Conservation (phyloP, 1,140 invertebrate genomes). For the Hylaeus volcanicus region DNA sequence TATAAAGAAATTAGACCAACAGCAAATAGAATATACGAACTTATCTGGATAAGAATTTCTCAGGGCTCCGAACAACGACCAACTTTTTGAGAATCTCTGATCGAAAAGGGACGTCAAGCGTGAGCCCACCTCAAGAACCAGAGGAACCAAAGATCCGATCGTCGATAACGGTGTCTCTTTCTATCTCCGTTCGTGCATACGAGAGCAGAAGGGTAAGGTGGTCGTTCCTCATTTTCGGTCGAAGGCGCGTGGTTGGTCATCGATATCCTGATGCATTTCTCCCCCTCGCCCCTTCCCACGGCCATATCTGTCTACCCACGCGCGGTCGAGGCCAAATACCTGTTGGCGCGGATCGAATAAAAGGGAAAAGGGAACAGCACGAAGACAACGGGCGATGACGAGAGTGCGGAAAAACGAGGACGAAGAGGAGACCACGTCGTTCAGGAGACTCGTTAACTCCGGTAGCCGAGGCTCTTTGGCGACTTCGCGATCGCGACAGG, state of each 20-base stretch:
- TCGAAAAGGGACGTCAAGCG: slow-evolving; percentile 28
- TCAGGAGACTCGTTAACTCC: slow-evolving; percentile 62
- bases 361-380: background rate
- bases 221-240: slow-evolving; percentile 51
- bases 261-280: slow-evolving; percentile 53
- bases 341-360: slow-evolving; percentile 33
- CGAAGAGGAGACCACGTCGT: slow-evolving; percentile 12
- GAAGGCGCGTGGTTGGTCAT: slow-evolving; percentile 53
- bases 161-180: slow-evolving; percentile 49
- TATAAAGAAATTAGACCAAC: too few species aligned
- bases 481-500: slow-evolving; percentile 61
- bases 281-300: background rate
- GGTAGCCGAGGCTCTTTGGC: slow-evolving; percentile 61
- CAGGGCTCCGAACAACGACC: background rate
- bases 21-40: too few species aligned
- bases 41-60: too few species aligned
- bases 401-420: slow-evolving; percentile 9
- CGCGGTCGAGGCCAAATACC: slow-evolving; percentile 17
- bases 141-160: slow-evolving; percentile 53
- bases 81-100: slow-evolving; percentile 55
- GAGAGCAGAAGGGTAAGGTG: slow-evolving; percentile 2
- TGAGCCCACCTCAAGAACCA: slow-evolving; percentile 20
- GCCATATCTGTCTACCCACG: slow-evolving; percentile 29
- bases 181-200: slow-evolving; percentile 12
- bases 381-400: slow-evolving; percentile 1